A percentile compares a stretch with the other conserved stretches of the same genome.
Conservation (phyloP, 2,113 vertebrate species). For the Myxocyprinus asiaticus region DNA sequence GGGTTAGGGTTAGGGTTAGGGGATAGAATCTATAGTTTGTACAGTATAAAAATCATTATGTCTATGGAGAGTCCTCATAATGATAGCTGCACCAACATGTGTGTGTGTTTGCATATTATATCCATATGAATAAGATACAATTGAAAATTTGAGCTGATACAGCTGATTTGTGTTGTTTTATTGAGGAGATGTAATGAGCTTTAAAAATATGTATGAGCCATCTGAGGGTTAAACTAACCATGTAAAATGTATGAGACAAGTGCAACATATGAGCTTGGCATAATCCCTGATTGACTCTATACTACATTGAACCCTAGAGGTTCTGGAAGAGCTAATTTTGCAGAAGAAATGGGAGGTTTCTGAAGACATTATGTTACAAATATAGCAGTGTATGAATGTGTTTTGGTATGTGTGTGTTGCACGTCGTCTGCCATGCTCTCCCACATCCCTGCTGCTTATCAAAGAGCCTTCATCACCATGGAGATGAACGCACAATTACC, state of each 20-base stretch:
- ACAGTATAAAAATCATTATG: too few species aligned
- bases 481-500: background rate
- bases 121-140: background rate
- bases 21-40: too few species aligned
- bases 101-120: background rate
- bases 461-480: background rate
- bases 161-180: background rate
- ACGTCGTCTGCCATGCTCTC: background rate
- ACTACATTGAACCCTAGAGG: background rate
- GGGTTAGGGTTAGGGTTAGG: too few species aligned
- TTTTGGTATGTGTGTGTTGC: background rate
- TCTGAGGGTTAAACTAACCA: constrained; percentile 37
- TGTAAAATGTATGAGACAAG: constrained; percentile 18
- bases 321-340: background rate
- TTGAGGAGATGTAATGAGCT: background rate
- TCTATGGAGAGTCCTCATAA: too few species aligned
- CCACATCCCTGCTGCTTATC: constrained; percentile 1
- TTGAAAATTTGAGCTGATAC: background rate
- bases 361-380: constrained; percentile 36
- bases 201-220: constrained; percentile 17
- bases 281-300: background rate
- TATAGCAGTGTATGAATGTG: constrained; percentile 24
- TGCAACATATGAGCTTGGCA: constrained; percentile 11
- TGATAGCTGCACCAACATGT: background rate
- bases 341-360: background rate